Percentiles rank a stretch among this genome's conserved stretches.
These are phyloP conservation scores for Phainopepla nitens DNA, from an alignment of 2,113 vertebrate genomes.

Conservation along the genomic window DNA sequence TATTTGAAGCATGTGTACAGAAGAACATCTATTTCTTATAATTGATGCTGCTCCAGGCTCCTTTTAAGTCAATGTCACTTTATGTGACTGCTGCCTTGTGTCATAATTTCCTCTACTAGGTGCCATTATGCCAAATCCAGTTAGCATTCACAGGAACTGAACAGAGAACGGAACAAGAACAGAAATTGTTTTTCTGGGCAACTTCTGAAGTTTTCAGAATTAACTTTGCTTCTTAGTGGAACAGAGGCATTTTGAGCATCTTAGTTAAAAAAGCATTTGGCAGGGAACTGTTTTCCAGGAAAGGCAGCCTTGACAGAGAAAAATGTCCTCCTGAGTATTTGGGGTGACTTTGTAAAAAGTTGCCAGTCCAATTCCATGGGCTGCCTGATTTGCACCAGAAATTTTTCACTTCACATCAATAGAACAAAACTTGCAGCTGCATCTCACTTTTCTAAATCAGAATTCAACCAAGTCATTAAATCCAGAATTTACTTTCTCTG, in stretches of 20 bases:
- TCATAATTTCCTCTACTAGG: neutral
- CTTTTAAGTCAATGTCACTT: neutral
- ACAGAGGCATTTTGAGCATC: neutral
- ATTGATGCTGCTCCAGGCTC: rapidly evolving
- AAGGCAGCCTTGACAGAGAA: neutral
- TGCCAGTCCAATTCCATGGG: rapidly evolving
- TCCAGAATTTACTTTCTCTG: neutral
- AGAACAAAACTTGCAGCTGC: neutral
- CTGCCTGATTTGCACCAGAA: neutral
- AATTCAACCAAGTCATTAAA: neutral
- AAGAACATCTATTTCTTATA: neutral
- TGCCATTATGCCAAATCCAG: neutral
- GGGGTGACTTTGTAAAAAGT: neutral
- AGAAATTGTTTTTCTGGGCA: neutral
- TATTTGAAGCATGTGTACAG: rapidly evolving
- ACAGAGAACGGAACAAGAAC: neutral
- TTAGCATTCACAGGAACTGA: neutral
- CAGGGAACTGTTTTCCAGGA: neutral
- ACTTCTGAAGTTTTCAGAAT: neutral
- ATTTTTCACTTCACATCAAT: neutral
- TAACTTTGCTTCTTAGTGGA: neutral
- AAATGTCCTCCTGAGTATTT: neutral
- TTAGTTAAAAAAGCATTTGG: neutral
- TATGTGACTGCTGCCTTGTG: neutral
- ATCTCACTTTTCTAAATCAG: neutral